phyloP scores from a whole-genome alignment of 2,113 vertebrate genomes.

The Trematocara variabile region DNA sequence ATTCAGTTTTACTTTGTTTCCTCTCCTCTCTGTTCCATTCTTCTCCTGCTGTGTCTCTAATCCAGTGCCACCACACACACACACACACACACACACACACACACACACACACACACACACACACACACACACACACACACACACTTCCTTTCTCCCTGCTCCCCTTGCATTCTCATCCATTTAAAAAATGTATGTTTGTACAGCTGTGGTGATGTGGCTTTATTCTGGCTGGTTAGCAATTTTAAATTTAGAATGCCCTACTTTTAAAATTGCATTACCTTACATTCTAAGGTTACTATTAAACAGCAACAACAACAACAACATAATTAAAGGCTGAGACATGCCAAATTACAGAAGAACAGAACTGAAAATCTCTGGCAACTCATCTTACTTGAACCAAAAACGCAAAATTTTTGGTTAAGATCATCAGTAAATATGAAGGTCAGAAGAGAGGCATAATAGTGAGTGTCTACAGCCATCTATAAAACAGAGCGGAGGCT shows the following conservation, averaged over 20 bases:
- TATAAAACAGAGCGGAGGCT: not conserved
- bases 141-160: not conserved
- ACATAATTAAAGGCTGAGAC: not conserved
- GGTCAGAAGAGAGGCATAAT: not conserved
- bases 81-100: too few species aligned
- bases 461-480: not conserved
- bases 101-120: too few species aligned
- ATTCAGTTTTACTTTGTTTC: too few species aligned
- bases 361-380: not conserved
- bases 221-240: not conserved
- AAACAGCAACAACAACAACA: too few species aligned
- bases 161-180: not conserved
- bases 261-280: not conserved
- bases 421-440: not conserved
- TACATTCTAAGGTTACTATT: too few species aligned
- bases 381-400: not conserved
- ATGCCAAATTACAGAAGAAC: not conserved
- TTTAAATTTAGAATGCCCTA: not conserved
- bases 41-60: too few species aligned
- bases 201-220: not conserved
- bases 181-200: not conserved
- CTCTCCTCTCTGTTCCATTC: too few species aligned
- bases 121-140: too few species aligned
- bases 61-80: too few species aligned
- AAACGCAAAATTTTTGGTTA: not conserved